Percentiles rank a stretch among this genome's conserved stretches.
These are phyloP conservation scores for Zaprionus taronus DNA, from an alignment of 1,140 invertebrate species.

Conservation along the genomic window DNA sequence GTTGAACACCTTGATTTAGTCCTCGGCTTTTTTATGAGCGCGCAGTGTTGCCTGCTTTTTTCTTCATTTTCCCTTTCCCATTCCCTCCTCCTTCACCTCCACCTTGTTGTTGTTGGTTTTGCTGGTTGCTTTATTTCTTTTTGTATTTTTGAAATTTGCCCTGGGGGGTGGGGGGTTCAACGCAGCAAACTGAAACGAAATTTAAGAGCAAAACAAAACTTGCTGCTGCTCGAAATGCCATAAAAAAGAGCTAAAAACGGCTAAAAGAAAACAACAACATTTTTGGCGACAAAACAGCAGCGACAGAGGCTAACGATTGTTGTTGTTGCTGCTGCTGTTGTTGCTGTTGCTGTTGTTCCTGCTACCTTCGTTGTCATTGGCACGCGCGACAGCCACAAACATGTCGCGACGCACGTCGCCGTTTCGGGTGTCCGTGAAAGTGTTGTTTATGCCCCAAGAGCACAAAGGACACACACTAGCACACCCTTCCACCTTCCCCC, in stretches of 20 bases:
- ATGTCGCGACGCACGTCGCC: slow-evolving; percentile 64
- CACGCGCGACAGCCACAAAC: slow-evolving; percentile 64
- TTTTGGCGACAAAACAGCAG: slow-evolving; percentile 32
- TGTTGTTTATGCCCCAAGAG: slow-evolving; percentile 64
- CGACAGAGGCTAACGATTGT: slow-evolving; percentile 26
- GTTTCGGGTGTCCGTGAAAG: slow-evolving; percentile 57
- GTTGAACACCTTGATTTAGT: slow-evolving; percentile 50
- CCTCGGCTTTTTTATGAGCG: slow-evolving; percentile 22
- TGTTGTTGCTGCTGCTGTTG: slow-evolving; percentile 9
- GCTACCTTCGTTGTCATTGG: slow-evolving; percentile 41
- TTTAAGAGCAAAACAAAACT: slow-evolving; percentile 49
- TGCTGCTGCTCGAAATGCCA: slow-evolving; percentile 35
- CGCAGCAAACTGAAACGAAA: slow-evolving; percentile 41
- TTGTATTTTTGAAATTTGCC: slow-evolving; percentile 36
- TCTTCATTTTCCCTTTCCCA: no score
- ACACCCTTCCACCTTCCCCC: not conserved
- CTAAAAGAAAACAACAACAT: slow-evolving; percentile 3
- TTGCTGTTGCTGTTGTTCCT: slow-evolving; percentile 31
- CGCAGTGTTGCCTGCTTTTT: slow-evolving; percentile 11
- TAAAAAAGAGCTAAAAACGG: slow-evolving; percentile 32
- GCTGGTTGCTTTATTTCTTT: not conserved
- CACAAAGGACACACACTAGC: slow-evolving; percentile 29
- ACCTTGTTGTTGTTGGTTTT: not conserved
- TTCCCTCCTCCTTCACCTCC: no score
- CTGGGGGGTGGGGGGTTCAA: slow-evolving; percentile 13